Percentiles rank a stretch among this genome's conserved stretches.
These are phyloP conservation scores for Drosophila neutralis DNA, from an alignment of 2,888 invertebrate genomes.

Conservation along the genomic window DNA sequence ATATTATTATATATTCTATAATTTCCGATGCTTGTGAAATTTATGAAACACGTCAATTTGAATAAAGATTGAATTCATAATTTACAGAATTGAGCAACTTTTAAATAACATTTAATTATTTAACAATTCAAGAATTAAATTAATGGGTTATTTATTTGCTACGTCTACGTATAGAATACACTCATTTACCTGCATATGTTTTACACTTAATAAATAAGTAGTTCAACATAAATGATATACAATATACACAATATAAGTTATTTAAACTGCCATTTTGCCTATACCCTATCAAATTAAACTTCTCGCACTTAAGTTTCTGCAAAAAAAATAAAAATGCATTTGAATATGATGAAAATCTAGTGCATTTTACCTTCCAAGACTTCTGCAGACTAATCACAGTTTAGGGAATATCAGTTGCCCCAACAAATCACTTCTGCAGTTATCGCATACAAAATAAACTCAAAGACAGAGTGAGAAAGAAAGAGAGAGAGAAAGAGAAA, in stretches of 20 bases:
- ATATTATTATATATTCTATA: too few species aligned
- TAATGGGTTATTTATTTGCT: neutral
- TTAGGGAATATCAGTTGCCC: conserved; percentile 32
- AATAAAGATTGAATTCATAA: neutral
- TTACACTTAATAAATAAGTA: too few species aligned
- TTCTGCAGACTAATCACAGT: conserved; percentile 46
- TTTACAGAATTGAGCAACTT: neutral
- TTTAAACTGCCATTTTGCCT: neutral
- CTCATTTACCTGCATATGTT: neutral
- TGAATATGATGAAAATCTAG: conserved; percentile 17
- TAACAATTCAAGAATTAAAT: neutral
- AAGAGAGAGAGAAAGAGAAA: neutral
- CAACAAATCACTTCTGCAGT: conserved; percentile 42
- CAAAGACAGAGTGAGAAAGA: neutral
- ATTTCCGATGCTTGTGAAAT: too few species aligned
- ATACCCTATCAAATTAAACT: neutral
- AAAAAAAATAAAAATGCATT: conserved; percentile 5
- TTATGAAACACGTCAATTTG: too few species aligned
- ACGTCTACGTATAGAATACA: too few species aligned
- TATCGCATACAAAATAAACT: conserved; percentile 7
- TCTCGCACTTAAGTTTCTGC: neutral
- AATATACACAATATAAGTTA: neutral
- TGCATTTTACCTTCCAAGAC: conserved; percentile 8
- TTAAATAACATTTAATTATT: neutral
- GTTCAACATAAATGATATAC: neutral